Base-by-base conservation (phyloP, 1,140 invertebrate species). In the Drosophila gunungcola region DNA sequence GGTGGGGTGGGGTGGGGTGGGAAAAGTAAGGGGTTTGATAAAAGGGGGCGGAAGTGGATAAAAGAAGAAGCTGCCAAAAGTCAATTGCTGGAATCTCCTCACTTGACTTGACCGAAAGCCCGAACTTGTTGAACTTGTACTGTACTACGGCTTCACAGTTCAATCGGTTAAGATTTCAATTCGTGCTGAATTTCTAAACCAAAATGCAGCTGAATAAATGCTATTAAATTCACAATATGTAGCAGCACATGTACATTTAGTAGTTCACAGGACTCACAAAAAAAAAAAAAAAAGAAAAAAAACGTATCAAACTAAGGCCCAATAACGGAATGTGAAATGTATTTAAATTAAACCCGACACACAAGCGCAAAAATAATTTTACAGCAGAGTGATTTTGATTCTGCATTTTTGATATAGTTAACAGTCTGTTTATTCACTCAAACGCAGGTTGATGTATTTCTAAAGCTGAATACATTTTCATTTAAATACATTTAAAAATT, bases 81-180 rank as follows among this genome's bases (percentile, higher is more conserved):
- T 70, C 68, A 72, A 72, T 72, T 72, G 68, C 65, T 36, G 34
- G 46, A 65, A 68, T 68, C 64, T 68, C 32, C 64, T 45, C 46
- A 53, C 64, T 68, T 42, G 64, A 70, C 67, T 70, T 56, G 68
- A 70, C 67, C 41, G 13, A 38, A 52, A 36, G 32, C 3, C 25
- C 11, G 43, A 69, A 70, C 68, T 70, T 70, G 68, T 70, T 72
- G 68, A 70, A 57, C 64, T 39, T 45, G n/a, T 34, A 21, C 16
- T 21, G 16, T 21, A 21, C 16, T 21, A 39, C 1, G 38, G 27
- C 21, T 27, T 49, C 16, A 7, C n/a, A 13, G 41, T 32, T 39
- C 52, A 58, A 45, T 58, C 29, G 42, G 27, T 36, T 36, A 27
- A 10, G 27, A 6, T 43, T 56, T 56, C 38, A n/a, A 41, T 41